Evolutionary conservation across 1,140 invertebrate genomes (phyloP).

Genomic region (Aphelinus certus): DNA sequence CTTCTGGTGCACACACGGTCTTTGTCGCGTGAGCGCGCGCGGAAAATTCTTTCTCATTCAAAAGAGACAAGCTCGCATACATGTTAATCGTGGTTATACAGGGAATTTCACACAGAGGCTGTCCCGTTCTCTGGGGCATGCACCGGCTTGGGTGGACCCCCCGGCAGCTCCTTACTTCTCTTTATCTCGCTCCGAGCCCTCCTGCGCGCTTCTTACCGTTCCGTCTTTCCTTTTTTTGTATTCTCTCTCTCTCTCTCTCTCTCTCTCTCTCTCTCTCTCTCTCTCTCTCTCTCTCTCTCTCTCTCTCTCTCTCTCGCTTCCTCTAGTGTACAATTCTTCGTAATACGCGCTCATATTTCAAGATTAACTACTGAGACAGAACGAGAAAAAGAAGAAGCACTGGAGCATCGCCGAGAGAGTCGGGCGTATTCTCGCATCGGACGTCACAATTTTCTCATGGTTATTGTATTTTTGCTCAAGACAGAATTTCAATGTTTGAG

Average conservation of each 20-base stretch:
- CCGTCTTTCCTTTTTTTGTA: slow-evolving; percentile 7
- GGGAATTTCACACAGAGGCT: slow-evolving; percentile 44
- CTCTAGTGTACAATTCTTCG: slow-evolving; percentile 55
- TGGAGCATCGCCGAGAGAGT: too few relatives aligned
- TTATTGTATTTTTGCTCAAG: too few relatives aligned
- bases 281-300: slow-evolving; percentile 5
- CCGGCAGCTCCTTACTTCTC: slow-evolving; percentile 45
- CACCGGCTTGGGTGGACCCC: slow-evolving; percentile 40
- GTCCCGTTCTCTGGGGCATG: slow-evolving; percentile 41
- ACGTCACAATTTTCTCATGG: too few relatives aligned
- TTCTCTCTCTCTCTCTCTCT: slow-evolving; percentile 3
- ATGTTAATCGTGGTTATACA: slow-evolving; percentile 50
- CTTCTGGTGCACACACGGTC: too few relatives aligned
- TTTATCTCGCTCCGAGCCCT: slow-evolving; percentile 42
- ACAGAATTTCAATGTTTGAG: too few relatives aligned
- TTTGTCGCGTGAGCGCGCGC: too few relatives aligned
- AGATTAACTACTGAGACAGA: slow-evolving; percentile 55
- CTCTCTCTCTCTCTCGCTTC: slow-evolving; percentile 17
- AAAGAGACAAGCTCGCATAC: slow-evolving; percentile 43
- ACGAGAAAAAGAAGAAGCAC: slow-evolving; percentile 35
- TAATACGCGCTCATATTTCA: slow-evolving; percentile 65
- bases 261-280: slow-evolving; percentile 6
- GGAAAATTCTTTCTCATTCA: slow-evolving; percentile 10
- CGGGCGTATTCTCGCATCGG: too few relatives aligned
- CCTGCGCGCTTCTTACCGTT: not conserved